These are phyloP conservation scores for Eretmochelys imbricata DNA, from an alignment of 2,113 vertebrate species.

Conservation along the genomic window DNA sequence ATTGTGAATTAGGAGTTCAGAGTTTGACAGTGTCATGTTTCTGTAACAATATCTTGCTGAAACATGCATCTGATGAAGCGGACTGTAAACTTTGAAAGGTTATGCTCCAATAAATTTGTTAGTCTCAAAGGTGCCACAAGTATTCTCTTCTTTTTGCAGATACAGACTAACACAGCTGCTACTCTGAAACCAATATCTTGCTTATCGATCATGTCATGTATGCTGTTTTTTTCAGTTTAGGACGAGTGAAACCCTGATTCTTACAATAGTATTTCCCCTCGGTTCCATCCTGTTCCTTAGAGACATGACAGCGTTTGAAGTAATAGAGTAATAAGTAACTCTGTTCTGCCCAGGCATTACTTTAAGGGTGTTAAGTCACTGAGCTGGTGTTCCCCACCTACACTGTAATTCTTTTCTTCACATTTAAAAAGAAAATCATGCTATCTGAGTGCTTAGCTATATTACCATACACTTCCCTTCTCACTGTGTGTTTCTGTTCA, in stretches of 20 bases:
- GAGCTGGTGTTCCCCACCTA: background rate
- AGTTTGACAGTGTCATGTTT: background rate
- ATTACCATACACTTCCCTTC: rapidly evolving
- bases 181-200: background rate
- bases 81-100: too few species aligned
- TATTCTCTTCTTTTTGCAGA: too few species aligned
- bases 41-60: background rate
- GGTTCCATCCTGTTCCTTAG: background rate
- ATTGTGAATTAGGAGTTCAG: background rate
- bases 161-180: too few species aligned
- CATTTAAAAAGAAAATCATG: background rate
- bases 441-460: background rate
- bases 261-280: background rate
- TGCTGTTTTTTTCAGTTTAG: background rate
- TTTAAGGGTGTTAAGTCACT: background rate
- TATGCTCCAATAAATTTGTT: too few species aligned
- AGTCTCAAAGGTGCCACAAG: too few species aligned
- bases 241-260: background rate
- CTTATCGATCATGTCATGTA: rapidly evolving
- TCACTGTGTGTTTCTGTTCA: background rate
- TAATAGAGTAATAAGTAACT: background rate
- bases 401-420: rapidly evolving
- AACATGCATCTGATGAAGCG: too few species aligned
- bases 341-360: background rate
- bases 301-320: background rate